Base-by-base conservation (phyloP, 1,140 invertebrate genomes). In the Venustaconcha ellipsiformis region DNA sequence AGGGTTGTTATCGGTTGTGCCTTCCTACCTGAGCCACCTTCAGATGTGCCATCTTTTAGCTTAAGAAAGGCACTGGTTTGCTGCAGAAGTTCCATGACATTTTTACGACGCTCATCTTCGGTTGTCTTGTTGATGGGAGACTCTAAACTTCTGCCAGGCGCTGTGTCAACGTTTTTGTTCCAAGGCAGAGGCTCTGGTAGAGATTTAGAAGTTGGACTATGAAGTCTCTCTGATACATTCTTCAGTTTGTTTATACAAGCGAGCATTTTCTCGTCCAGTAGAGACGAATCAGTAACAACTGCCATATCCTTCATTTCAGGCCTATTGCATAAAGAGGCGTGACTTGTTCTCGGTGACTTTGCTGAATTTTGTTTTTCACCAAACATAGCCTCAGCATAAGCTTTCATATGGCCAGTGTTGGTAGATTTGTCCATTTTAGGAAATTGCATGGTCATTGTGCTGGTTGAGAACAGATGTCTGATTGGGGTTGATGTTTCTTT, bases 1-100 rank as follows among this genome's bases (percentile, higher is more conserved):
- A 87, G 60, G 8, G 87, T 86, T 6, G 87, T 88, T 18, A 88
- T 82, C 8, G 87, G 87, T 68, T 88, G 87, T 14, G 83, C 77
- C 80, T 88, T 88, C 63, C 87, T 78, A 12, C 65, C 75, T 15
- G 74, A 48, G 55, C 64, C 65, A 67, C 70, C 67, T 72, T 30
- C 78, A 5, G 76, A 70, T 66, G 70, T 78, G n/a, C 59, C 15
- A 15, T 84, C 82, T 57, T 81, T 81, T 58, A 76, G 20, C 76
- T 82, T 85, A 30, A 78, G 64, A 17, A 82, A 65, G 59, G 78
- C 76, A 30, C 83, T 68, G 3, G 85, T 82, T 63, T 86, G 74
- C 23, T 77, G 78, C 63, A 84, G 60, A n/a, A 86, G 62, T 11
- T 74, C 74, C 70, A 81, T 70, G 1, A 86, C 60, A 67, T 83